Base-by-base conservation (phyloP, 2,888 invertebrate species). In the Meta bourneti region DNA sequence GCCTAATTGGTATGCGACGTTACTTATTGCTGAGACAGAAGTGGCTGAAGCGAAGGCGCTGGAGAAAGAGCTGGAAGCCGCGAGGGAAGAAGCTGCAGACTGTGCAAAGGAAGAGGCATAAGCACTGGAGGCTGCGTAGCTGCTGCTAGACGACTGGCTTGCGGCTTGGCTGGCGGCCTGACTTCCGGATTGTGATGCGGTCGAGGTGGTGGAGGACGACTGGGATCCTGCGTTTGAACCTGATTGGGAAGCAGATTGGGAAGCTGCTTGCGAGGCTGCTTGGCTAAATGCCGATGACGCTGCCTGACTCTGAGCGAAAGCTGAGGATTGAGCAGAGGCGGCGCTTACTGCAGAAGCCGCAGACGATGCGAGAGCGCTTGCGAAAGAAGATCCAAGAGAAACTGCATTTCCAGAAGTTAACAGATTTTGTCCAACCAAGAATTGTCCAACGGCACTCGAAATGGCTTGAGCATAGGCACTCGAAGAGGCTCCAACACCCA, bases 401-500 rank as follows among this genome's bases (percentile, higher is more conserved):
- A 20, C 6, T 51, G 78, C 79, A 19, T 87, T 78, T 16, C 7
- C 51, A n/a, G 11, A 11, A 13, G 78, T 51, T 13, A 79, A 71
- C 7, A 79, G 0, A 51, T 70, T 78, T 49, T 49, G 70, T 9
- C 20, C 19, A 1, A 0, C n/a, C 11, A 79, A 51, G 16, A 34
- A 69, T 49, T 86, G 86, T 19, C 51, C 78, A 20, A 51, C 61
- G 0, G 79, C 71, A 19, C 19, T 49, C 1, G 85, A 49, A 48
- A 85, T 16, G 9, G 77, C 85, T 20, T 13, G 77, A 0, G 69
- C 85, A 61, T 85, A 85, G n/a, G 69, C 48, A n/a, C 6, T n/a
- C 11, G 85, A 9, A 85, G 19, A 49, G 9, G 85, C 85, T 77
- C 85, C 77, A 5, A 48, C 69, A 5, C 85, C 85, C 7, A 85